Conservation (phyloP, 2,113 vertebrate genomes). For the Chlorodrepanis virens region DNA sequence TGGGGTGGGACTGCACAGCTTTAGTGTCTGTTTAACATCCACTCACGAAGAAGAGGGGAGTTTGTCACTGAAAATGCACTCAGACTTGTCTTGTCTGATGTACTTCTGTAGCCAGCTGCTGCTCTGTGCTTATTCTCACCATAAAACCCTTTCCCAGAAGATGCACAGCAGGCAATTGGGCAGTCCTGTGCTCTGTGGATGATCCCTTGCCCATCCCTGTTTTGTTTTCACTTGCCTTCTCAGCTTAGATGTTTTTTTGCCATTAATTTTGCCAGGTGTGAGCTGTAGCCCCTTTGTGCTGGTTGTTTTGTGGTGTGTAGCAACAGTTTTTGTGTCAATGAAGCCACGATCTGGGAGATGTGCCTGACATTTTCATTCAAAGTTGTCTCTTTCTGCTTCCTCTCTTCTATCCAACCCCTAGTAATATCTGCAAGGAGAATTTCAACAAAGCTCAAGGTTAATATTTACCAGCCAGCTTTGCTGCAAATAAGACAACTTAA, state of each 20-base stretch:
- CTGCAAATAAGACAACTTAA: slow-evolving; percentile 62
- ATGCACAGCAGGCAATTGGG: rapidly evolving
- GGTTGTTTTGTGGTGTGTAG: neutral
- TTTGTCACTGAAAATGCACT: neutral
- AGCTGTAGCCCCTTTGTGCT: neutral
- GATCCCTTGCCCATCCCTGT: neutral
- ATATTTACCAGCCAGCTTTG: slow-evolving; percentile 67
- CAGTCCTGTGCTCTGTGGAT: neutral
- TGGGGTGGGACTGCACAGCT: neutral
- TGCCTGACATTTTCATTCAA: neutral
- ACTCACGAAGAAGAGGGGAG: neutral
- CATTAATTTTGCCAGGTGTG: neutral
- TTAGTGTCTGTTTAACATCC: neutral
- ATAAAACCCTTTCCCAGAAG: neutral
- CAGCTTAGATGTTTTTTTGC: neutral
- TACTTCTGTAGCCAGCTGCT: neutral
- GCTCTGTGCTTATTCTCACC: neutral
- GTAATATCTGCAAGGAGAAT: slow-evolving; percentile 62
- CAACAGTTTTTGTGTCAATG: neutral
- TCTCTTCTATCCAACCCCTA: slow-evolving; percentile 5
- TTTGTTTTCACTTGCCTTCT: neutral
- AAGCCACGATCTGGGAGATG: neutral
- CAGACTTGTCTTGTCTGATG: neutral
- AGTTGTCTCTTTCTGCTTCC: slow-evolving; percentile 11
- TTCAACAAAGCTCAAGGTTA: slow-evolving; percentile 66